These are phyloP conservation scores for Chrysina gloriosa DNA, from an alignment of 2,888 invertebrate genomes.

Conservation along the genomic window DNA sequence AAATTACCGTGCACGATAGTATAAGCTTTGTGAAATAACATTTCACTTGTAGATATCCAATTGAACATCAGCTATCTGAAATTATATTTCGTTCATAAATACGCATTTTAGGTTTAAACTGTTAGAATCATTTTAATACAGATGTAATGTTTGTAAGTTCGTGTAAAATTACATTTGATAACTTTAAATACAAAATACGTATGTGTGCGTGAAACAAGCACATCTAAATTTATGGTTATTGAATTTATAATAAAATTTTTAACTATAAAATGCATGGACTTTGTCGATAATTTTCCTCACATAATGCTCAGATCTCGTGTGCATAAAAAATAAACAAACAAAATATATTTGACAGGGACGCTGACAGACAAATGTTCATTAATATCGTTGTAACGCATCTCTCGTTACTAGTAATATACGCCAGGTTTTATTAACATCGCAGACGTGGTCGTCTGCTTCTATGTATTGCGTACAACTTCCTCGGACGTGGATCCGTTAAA, in stretches of 20 bases:
- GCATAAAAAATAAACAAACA: slow-evolving; percentile 50
- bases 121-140: no score
- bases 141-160: no score
- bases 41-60: no score
- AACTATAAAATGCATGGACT: neutral
- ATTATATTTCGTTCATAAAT: no score
- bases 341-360: slow-evolving; percentile 47
- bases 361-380: slow-evolving; percentile 46
- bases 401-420: slow-evolving; percentile 17
- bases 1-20: no score
- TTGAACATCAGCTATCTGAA: no score
- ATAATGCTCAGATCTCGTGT: slow-evolving; percentile 45
- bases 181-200: no score
- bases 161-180: no score
- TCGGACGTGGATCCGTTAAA: neutral
- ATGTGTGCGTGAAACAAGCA: no score
- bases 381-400: slow-evolving; percentile 10
- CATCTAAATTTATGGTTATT: slow-evolving; percentile 1
- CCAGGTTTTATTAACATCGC: neutral
- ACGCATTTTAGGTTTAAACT: no score
- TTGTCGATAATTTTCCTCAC: neutral
- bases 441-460: neutral
- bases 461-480: neutral
- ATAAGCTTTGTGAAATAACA: no score
- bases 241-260: no score